A percentile compares a stretch with the other conserved stretches of the same genome.
phyloP scores from a whole-genome alignment of 2,113 vertebrate genomes.

The Eublepharis macularius region DNA sequence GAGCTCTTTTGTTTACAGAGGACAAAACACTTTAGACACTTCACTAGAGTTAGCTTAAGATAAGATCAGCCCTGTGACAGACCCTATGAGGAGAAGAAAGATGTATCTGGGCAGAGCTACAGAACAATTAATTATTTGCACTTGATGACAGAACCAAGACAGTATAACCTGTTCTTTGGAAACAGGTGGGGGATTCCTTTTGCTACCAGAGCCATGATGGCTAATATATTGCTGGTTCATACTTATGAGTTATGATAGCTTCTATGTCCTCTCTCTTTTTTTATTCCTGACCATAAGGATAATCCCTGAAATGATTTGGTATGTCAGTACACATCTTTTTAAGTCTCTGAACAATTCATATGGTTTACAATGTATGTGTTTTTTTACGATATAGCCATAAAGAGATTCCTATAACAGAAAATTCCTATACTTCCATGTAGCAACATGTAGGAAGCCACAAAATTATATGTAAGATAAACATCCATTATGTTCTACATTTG shows the following conservation, averaged over 20 bases:
- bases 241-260: background rate
- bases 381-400: background rate
- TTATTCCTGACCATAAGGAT: background rate
- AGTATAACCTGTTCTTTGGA: background rate
- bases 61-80: background rate
- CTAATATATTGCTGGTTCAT: background rate
- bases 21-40: background rate
- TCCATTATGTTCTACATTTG: background rate
- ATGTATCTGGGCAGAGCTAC: background rate
- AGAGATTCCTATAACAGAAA: background rate
- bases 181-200: background rate
- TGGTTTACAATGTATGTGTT: background rate
- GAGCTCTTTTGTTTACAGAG: background rate
- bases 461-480: too few species aligned
- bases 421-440: background rate
- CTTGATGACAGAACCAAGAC: background rate
- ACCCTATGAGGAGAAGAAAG: background rate
- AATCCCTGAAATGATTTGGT: background rate
- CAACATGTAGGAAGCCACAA: too few species aligned
- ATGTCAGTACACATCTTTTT: background rate
- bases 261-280: background rate
- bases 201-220: background rate
- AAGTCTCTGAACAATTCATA: background rate
- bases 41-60: background rate
- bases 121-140: background rate